Base-by-base conservation (phyloP, 2,113 vertebrate species). In the Phasianus colchicus region DNA sequence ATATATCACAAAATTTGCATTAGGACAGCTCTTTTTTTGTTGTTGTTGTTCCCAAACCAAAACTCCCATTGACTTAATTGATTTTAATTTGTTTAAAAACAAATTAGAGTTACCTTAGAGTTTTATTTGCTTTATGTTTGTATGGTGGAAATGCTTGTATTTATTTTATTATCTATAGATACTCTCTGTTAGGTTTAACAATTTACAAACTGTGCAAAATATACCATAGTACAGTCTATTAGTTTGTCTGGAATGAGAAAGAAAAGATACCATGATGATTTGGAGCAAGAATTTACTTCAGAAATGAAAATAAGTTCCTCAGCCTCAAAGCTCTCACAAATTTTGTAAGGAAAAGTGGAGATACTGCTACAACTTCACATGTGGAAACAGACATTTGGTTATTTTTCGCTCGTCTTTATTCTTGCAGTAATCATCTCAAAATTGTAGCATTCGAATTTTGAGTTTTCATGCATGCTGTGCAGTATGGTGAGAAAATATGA, bases 401-500 rank as follows among this genome's bases (percentile, higher is more conserved):
- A 10, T 30, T 43, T 85, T 66, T 70, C 16, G 20, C 38, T 43
- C 10, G 43, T 81, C 27, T 89, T 34, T 36, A 2, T 29, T 84
- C 74, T 40, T 83, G 43, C 13, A 86, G 40, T 14, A 79, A 66
- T 58, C n/a, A 85, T 87, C 48, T 87, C 5, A 71, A 73, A 92
- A 85, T 58, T 18, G 6, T 42, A 78, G 1, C 40, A 73, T 15
- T n/a, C 29, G 64, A 89, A 85, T 77, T 76, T 71, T 43, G 42
- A 90, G 84, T 13, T 24, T 70, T 91, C 45, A 83, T 50, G 42
- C 30, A 83, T 30, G 29, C 67, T 87, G 40, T 83, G 63, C 30
- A 92, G 82, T 83, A 88, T 21, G 34, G 74, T 91, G 9, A 90
- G 43, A 93, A 95, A 93, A 88, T 86, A 86, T 6, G 61, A 55